These are phyloP conservation scores for Odontocolon sp. DNA, from an alignment of 2,888 invertebrate species.

Conservation along the genomic window DNA sequence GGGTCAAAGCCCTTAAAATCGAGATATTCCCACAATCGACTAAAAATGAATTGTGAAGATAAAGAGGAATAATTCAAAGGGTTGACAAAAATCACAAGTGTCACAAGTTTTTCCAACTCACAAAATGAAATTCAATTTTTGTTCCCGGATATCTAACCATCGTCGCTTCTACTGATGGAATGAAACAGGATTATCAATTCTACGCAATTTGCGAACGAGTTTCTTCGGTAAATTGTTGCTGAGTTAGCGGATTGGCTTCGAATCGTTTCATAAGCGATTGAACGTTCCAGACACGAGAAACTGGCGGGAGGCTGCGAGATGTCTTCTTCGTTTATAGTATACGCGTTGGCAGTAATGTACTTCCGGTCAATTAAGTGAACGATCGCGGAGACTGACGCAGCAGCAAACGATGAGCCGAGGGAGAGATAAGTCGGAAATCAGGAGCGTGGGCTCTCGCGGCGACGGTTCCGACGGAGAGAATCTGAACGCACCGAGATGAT, in stretches of 20 bases:
- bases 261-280: slow-evolving; percentile 47
- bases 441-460: slow-evolving; percentile 46
- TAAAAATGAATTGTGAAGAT: not conserved
- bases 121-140: not conserved
- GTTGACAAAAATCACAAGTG: not conserved
- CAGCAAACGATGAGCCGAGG: slow-evolving; percentile 43
- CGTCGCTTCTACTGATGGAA: not conserved
- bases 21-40: not conserved
- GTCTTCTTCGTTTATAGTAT: slow-evolving; percentile 48
- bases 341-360: slow-evolving; percentile 51
- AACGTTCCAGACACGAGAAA: slow-evolving; percentile 19
- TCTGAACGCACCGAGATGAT: slow-evolving; percentile 33
- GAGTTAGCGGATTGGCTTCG: slow-evolving; percentile 41
- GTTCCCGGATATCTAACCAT: slow-evolving; percentile 15
- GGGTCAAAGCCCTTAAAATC: slow-evolving; percentile 70
- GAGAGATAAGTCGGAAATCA: slow-evolving; percentile 60
- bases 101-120: not conserved
- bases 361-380: slow-evolving; percentile 64
- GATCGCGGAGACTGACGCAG: slow-evolving; percentile 49
- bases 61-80: not conserved
- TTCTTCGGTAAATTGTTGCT: slow-evolving; percentile 27
- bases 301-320: slow-evolving; percentile 35
- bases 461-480: slow-evolving; percentile 62
- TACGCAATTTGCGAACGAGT: slow-evolving; percentile 28
- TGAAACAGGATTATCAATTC: slow-evolving; percentile 7